Percentiles rank a stretch among this genome's conserved stretches.
Conservation (phyloP, 2,113 vertebrate genomes). For the Catagonus wagneri region DNA sequence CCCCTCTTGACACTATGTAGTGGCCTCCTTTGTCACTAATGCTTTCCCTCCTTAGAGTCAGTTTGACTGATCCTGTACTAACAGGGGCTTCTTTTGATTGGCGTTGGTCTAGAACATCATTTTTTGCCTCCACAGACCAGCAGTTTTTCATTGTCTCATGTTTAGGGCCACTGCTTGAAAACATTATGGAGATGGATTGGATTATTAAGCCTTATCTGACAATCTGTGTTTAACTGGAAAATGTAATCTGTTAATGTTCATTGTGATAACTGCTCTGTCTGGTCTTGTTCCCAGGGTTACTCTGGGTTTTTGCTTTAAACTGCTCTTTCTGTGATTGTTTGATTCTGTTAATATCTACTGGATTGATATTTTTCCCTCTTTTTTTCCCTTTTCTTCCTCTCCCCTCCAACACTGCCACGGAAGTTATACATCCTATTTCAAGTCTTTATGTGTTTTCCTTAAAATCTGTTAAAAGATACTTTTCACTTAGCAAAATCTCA, state of each 20-base stretch:
- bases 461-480: not conserved
- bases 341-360: not conserved
- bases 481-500: not conserved
- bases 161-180: not conserved
- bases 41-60: not conserved
- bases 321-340: not conserved
- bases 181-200: not conserved
- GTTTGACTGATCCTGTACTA: not conserved
- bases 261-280: not conserved
- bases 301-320: not conserved
- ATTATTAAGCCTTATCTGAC: not conserved
- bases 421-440: not conserved
- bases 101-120: not conserved
- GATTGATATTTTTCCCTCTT: too few relatives aligned
- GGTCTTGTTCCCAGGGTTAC: not conserved
- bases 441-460: not conserved
- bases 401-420: too few relatives aligned
- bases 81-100: not conserved
- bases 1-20: not conserved
- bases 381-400: not conserved
- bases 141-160: not conserved
- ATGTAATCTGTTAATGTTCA: not conserved
- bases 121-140: not conserved
- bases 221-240: not conserved
- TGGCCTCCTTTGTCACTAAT: not conserved